Evolutionary conservation across 1,140 invertebrate genomes (phyloP).

Genomic region (Dreissena polymorpha): DNA sequence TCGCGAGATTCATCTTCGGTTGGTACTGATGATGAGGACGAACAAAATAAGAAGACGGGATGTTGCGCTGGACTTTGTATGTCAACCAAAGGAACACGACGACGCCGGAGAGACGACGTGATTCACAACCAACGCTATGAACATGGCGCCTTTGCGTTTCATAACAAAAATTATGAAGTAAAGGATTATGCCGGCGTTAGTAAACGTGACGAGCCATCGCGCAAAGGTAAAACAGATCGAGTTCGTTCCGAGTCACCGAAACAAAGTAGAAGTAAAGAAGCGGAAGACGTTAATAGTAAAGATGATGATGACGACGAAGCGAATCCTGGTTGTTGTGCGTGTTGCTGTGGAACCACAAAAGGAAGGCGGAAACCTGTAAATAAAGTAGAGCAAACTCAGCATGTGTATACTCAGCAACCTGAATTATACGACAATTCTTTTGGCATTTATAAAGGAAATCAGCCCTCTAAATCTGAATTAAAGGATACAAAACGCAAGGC

Average conservation of each 20-base stretch:
- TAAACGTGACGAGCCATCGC: too few species aligned
- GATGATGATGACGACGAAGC: slow-evolving; percentile 24
- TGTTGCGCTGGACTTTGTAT: slow-evolving; percentile 22
- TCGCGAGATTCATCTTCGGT: background rate
- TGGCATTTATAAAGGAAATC: too few species aligned
- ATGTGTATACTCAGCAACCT: too few species aligned
- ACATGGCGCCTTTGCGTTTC: too few species aligned
- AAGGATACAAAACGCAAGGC: background rate
- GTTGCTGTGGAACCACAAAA: slow-evolving; percentile 14
- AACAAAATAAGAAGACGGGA: background rate
- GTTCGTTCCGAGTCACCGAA: background rate
- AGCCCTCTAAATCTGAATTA: too few species aligned
- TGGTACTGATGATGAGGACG: background rate
- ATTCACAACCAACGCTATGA: background rate
- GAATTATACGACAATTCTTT: too few species aligned
- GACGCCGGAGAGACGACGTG: background rate
- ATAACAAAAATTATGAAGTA: too few species aligned
- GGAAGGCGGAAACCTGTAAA: background rate
- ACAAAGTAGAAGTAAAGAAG: background rate
- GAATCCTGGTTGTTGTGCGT: slow-evolving; percentile 23
- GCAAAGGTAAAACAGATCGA: background rate
- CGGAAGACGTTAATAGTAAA: background rate
- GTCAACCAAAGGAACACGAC: background rate
- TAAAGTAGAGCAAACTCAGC: too few species aligned
- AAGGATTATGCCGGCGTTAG: too few species aligned